Base-by-base conservation (phyloP, 2,888 invertebrate species). In the Cephalotes varians region DNA sequence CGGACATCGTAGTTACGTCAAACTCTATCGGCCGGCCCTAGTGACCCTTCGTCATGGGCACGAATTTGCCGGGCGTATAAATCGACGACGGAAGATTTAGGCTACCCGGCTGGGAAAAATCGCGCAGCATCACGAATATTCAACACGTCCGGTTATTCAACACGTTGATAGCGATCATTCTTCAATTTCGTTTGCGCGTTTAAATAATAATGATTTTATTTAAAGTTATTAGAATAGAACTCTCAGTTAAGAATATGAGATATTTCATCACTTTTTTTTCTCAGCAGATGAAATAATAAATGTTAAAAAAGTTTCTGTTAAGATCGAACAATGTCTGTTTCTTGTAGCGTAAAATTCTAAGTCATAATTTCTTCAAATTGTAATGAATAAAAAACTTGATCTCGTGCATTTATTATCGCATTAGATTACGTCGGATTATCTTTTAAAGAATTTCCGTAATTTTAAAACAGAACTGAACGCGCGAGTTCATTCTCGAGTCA, bases 61-160 rank as follows among this genome's bases (percentile, higher is more conserved):
- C 91, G 90, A 92, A 92, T 92, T 92, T 91, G 91, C 90, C 87
- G 88, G 87, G 88, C 90, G 90, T 93, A 92, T 93, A 92, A 93
- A 92, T 72, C 91, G 86, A 83, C 83, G 37, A 69, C 73, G 83
- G 82, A 87, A 85, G 84, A 88, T 86, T 82, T 51, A 76, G 74
- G 67, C 81, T 28, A 58, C 21, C 15, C 74, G 79, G 80, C 84
- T 87, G 91, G 89, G 91, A 93, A 92, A 56, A 79, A 79, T 79
- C 76, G 47, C 44, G 18, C 34, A 15, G 18, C 56, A 12, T 44
- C 25, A 34, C 34, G 25, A 56, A 77, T 56, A 72, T 77, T 71
- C 18, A 54, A 56, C 40, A 31, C 37, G 12, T 40, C 28, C 28
- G n/a, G 21, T 15, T 18, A 5, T 34, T 47, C 40, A 56, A 40